A percentile compares a stretch with the other conserved stretches of the same genome.
Evolutionary conservation across 2,888 invertebrate genomes (phyloP).

Genomic region (Lathronympha strigana): DNA sequence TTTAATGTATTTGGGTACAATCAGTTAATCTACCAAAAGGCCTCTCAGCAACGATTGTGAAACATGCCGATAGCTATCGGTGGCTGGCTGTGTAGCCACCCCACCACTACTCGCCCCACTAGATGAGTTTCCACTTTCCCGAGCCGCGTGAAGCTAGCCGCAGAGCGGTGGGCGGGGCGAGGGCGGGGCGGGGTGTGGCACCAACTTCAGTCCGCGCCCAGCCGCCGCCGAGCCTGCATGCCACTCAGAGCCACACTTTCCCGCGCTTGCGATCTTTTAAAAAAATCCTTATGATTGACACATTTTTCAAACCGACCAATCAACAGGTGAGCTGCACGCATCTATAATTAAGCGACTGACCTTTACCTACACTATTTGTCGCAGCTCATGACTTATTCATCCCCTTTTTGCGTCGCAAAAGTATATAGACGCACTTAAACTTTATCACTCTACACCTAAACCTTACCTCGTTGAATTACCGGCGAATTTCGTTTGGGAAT

Average conservation of each 20-base stretch:
- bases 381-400: slow-evolving; percentile 78
- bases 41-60: slow-evolving; percentile 20
- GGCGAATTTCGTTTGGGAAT: slow-evolving; percentile 8
- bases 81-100: too few relatives aligned
- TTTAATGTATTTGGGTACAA: not conserved
- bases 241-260: slow-evolving; percentile 59
- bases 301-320: slow-evolving; percentile 56
- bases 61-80: slow-evolving; percentile 18
- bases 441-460: slow-evolving; percentile 8
- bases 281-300: slow-evolving; percentile 39
- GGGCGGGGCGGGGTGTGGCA: slow-evolving; percentile 65
- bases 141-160: slow-evolving; percentile 68
- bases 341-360: slow-evolving; percentile 75
- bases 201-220: slow-evolving; percentile 53
- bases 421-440: slow-evolving; percentile 45
- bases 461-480: not conserved
- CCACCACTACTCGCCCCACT: slow-evolving; percentile 58
- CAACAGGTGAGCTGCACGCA: slow-evolving; percentile 67
- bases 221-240: slow-evolving; percentile 43
- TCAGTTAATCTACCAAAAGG: not conserved
- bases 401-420: slow-evolving; percentile 69
- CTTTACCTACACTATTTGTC: slow-evolving; percentile 79
- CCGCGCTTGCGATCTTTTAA: slow-evolving; percentile 56
- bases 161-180: slow-evolving; percentile 69
- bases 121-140: slow-evolving; percentile 74